Evolutionary conservation across 1,140 invertebrate genomes (phyloP), one percentile per base, ranked within the genome.

Genomic region (Planococcus citri): DNA sequence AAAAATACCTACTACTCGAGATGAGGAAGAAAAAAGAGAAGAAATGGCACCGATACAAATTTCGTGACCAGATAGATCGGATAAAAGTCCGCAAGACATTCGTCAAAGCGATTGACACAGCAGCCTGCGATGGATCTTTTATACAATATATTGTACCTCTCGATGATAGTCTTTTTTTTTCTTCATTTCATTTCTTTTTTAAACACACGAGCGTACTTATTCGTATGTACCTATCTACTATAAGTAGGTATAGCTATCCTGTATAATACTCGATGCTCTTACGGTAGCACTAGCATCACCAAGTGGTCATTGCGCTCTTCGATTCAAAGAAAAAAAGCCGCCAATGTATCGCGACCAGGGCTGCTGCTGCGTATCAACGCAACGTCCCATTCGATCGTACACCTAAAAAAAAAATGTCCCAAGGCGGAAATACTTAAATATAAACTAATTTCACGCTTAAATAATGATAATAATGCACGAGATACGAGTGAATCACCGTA

Each of bases 61-160:
- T 51, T 51, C 41, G 41, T 51, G 41, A 51, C 41, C 17, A 3
- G 41, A 51, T 51, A 51, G 41, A 51, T 51, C 41, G 41, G 41
- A 51, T 51, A 51, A 20, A 51, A 51, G 17, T 51, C 41, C 41
- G 41, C 41, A 17, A 51, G 41, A 51, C 41, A 51, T 51, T 51
- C 41, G 41, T 51, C 41, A 51, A 51, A 51, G 41, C 41, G 41
- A 51, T 51, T 51, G 41, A 51, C 41, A 51, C 41, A 51, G n/a
- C 17, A 51, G n/a, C 17, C 41, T 51, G 17, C 41, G 41, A 2
- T 51, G n/a, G n/a, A n/a, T n/a, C n/a, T n/a, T n/a, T n/a, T n/a
- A n/a, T n/a, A n/a, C n/a, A n/a, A n/a, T n/a, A n/a, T n/a, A n/a
- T n/a, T n/a, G n/a, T n/a, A n/a, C 41, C 6, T 20, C n/a, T 51